Evolutionary conservation across 2,113 vertebrate species (phyloP).

Genomic region (Poicephalus gulielmi): DNA sequence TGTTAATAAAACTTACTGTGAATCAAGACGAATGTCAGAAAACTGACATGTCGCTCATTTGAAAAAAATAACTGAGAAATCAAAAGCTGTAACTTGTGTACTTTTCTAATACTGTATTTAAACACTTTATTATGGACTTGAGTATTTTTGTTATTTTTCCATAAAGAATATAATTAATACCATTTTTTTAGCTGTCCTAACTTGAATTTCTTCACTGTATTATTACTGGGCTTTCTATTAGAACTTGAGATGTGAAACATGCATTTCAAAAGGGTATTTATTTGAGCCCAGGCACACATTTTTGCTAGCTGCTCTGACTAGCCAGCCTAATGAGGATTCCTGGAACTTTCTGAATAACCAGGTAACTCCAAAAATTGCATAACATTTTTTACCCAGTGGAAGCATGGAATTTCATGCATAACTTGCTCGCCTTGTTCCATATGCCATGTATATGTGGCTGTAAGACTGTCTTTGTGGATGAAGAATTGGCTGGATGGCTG

Average conservation of each 20-base stretch:
- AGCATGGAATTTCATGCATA: background rate
- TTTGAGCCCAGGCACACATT: background rate
- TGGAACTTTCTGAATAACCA: background rate
- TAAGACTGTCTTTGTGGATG: background rate
- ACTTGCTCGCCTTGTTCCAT: background rate
- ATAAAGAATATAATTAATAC: slow-evolving; percentile 15
- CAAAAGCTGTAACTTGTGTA: slow-evolving; percentile 6
- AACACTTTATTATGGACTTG: slow-evolving; percentile 42
- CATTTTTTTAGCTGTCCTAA: slow-evolving; percentile 9
- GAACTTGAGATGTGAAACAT: background rate
- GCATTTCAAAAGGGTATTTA: background rate
- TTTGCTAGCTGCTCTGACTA: background rate
- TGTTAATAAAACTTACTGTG: slow-evolving; percentile 28
- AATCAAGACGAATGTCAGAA: background rate
- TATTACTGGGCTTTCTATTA: background rate
- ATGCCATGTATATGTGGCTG: background rate
- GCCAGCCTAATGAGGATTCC: background rate
- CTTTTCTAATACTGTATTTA: slow-evolving; percentile 57
- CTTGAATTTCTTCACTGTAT: background rate
- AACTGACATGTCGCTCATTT: slow-evolving; percentile 17
- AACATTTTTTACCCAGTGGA: background rate
- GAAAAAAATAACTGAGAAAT: background rate
- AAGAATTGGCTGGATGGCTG: background rate
- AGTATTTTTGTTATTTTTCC: slow-evolving; percentile 35
- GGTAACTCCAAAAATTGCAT: background rate